A percentile compares a stretch with the other conserved stretches of the same genome.
phyloP scores from a whole-genome alignment of 2,888 invertebrate species.

The Pachydiplax longipennis region DNA sequence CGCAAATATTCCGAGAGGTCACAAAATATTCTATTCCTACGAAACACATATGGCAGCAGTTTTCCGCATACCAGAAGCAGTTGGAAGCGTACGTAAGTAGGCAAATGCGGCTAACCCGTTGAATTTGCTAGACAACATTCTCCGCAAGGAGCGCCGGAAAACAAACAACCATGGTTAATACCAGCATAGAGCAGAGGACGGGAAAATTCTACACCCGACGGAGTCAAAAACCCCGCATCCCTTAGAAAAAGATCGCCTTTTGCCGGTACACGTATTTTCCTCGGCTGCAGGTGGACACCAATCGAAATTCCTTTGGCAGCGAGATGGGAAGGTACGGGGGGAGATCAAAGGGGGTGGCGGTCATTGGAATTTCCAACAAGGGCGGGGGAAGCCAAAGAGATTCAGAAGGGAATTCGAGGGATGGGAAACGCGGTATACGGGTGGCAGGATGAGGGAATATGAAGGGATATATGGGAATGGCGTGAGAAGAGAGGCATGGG shows the following conservation, averaged over 20 bases:
- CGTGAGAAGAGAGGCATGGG: not conserved
- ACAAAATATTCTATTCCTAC: not conserved
- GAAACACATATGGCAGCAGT: not conserved
- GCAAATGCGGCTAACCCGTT: not conserved
- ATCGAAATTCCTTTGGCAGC: constrained; percentile 28
- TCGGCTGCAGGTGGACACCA: not conserved
- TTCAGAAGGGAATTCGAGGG: constrained; percentile 10
- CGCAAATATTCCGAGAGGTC: not conserved
- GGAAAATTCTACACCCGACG: not conserved
- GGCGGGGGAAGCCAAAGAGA: not conserved
- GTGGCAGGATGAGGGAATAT: not conserved
- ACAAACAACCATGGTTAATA: not conserved
- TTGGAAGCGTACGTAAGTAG: not conserved
- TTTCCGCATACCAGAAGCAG: not conserved
- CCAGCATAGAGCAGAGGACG: not conserved
- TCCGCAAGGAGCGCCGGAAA: not conserved
- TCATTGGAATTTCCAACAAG: constrained; percentile 35
- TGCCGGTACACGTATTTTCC: not conserved
- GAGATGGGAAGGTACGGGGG: not conserved
- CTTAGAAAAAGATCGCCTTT: not conserved
- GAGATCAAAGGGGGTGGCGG: constrained; percentile 28
- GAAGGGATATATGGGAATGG: not conserved
- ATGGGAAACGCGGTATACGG: not conserved
- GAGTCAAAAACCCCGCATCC: not conserved
- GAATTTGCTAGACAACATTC: not conserved